These are phyloP conservation scores for Pangasius krempfi DNA, from an alignment of 2,797 vertebrate species.

Conservation along the genomic window DNA sequence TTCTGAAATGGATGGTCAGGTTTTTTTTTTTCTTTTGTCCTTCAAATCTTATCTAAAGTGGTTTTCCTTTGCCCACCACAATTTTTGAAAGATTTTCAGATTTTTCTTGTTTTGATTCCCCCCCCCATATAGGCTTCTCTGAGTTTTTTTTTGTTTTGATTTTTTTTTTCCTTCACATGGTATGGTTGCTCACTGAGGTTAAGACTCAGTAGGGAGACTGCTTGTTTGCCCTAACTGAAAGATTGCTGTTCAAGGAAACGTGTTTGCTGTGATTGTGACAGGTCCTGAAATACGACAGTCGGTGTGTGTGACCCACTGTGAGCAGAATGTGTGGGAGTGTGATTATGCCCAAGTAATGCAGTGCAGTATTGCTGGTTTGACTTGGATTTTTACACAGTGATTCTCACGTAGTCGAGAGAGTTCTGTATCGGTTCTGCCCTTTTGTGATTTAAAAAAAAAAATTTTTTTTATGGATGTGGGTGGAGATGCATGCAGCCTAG, in stretches of 20 bases:
- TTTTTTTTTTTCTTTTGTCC: constrained; percentile 13
- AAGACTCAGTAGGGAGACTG: constrained; percentile 57
- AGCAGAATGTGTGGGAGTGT: constrained; percentile 53
- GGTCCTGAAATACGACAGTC: constrained; percentile 49
- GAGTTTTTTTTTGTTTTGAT: background rate
- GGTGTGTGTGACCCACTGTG: constrained; percentile 31
- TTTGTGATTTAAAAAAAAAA: constrained; percentile 14
- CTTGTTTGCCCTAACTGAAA: constrained; percentile 63
- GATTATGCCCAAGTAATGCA: constrained; percentile 31
- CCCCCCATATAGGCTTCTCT: background rate
- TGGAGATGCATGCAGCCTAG: constrained; percentile 6
- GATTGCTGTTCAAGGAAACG: constrained; percentile 61
- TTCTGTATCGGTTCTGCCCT: background rate
- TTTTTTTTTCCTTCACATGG: background rate
- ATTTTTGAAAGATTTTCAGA: background rate
- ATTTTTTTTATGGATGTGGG: background rate
- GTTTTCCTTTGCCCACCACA: background rate
- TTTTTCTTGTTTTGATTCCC: background rate
- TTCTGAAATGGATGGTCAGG: background rate
- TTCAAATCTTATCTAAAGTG: background rate
- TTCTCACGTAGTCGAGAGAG: constrained; percentile 26
- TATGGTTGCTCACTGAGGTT: constrained; percentile 64
- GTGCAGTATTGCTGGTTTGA: constrained; percentile 31
- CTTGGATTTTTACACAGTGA: constrained; percentile 42
- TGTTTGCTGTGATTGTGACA: constrained; percentile 69